Evolutionary conservation across 2,113 vertebrate species (phyloP), one percentile per base, ranked within the genome.

Genomic region (Edolisoma coerulescens): DNA sequence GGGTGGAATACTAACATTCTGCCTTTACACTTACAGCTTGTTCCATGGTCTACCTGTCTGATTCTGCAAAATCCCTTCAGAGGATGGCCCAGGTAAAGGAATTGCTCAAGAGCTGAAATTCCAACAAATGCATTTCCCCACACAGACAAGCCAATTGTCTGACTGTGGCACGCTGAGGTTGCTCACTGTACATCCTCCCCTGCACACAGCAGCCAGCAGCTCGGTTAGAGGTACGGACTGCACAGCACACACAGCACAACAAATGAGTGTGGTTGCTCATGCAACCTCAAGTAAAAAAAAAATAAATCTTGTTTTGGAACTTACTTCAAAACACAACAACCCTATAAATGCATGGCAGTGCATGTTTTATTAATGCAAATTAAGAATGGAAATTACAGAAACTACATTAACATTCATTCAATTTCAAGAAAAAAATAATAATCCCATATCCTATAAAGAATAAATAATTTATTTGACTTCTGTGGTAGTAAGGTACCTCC

Each of bases 221-320:
- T 1, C 1, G 33, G 16, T 23, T 6, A 33, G 17, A 60, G 39
- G 23, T 10, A 19, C 0, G 6, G 60, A 13, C 35, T 32, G 24
- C 23, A 32, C 4, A 42, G 15, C 52, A 61, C 37, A 73, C 15
- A 23, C 6, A 14, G 24, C 45, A 53, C 65, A 61, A 32, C 23
- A 4, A 2, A n/a, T 11, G 5, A 27, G 8, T 3, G 5, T 13
- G 9, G 28, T 3, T 56, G 24, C 12, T 39, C 37, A 15, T 4
- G 13, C 19, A 60, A 18, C 4, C 44, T 19, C 17, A 16, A 4
- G 1, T 9, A 17, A 59, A 47, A 20, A 20, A 64, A 52, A n/a
- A 9, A 12, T 9, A 42, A 4, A 54, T 15, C 32, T 53, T 14
- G 6, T 7, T 65, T 70, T 57, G 23, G 20, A 74, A 42, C 26